Evolutionary conservation across 2,113 vertebrate genomes (phyloP), one percentile per base, ranked within the genome.

Genomic region (Gila orcuttii): DNA sequence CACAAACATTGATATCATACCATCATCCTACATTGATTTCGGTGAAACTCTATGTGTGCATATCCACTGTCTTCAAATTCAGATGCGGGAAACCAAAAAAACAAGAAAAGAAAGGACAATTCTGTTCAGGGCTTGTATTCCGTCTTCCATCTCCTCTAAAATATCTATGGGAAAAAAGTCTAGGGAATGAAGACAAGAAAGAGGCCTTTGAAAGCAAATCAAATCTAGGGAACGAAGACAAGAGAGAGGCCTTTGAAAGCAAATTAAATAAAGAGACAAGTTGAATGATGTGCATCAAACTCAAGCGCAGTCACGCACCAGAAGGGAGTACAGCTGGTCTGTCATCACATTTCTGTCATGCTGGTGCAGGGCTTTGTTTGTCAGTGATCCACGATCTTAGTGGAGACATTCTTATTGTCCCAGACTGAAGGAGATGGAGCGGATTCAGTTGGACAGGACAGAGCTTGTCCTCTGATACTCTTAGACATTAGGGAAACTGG

Each of bases 1-100:
- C 23, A 23, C 85, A 71, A 79, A 88, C 87, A 94, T 78, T 87
- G 86, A 87, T 88, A 80, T 88, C 93, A 92, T 91, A 87, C 90
- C 90, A 85, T 47, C 69, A 2, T 68, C 91, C 91, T 88, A 92
- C 93, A 57, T 73, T 64, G 23, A 9, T 75, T 57, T 57, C 3
- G 21, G 60, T 80, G 23, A 64, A 80, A 64, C 55, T 25, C 28
- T 77, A 4, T 76, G 74, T 19, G 74, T 36, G 47, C 39, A 45
- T 15, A 45, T 59, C 76, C 33, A 60, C 57, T 10, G 59, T 11
- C 39, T 64, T 80, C 39, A 62, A 42, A 42, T 39, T 33, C 10
- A 36, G 31, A 50, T 50, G 73, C 42, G n/a, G 42, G 31, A 66
- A 6, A 33, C 62, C 6, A 66, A 33, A 13, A 50, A 50, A 47